Evolutionary conservation across 2,888 invertebrate genomes (phyloP), one percentile per base, ranked within the genome.

Genomic region (Pristionchus arcanus): DNA sequence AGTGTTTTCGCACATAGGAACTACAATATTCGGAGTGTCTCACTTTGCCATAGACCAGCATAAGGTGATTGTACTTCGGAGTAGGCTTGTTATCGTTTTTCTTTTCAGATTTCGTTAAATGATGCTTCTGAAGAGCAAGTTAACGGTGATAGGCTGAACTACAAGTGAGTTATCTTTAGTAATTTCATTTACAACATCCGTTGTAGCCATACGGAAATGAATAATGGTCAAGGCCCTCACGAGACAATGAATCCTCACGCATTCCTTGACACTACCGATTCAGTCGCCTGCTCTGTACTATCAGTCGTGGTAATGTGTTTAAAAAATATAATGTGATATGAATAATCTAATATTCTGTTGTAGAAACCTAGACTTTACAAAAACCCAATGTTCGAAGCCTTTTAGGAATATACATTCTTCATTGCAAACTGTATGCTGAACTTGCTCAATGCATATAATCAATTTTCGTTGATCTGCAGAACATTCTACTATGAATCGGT

Each of bases 371-470:
- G n/a, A 25, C n/a, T 3, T 11, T 2, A 4, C n/a, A 21, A 9
- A 66, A n/a, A 21, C 21, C 21, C 63, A n/a, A 66, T 19, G 13
- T 68, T 68, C 68, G 28, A 68, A 31, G 0, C 66, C 11, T 11
- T 66, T 74, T 37, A 74, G 74, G 74, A 74, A 21, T 37, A 37
- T 37, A 37, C 37, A 13, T 74, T 74, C 74, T 81, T 37, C 42
- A 81, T 81, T 19, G 49, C 28, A 2, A 34, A 81, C n/a, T 81
- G 81, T 34, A 42, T 49, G 42, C n/a, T 81, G n/a, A 81, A 81
- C 28, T n/a, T 49, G 3, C n/a, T 81, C n/a, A 49, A 81, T 37
- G 81, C 81, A 13, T 81, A 49, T 28, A 81, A 49, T 49, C 81
- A 49, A 81, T 81, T 81, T n/a, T 19, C 16, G n/a, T 81, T 49